A percentile compares a stretch with the other conserved stretches of the same genome.
phyloP scores from a whole-genome alignment of 1,140 invertebrate genomes.

The Drosophila hydei region DNA sequence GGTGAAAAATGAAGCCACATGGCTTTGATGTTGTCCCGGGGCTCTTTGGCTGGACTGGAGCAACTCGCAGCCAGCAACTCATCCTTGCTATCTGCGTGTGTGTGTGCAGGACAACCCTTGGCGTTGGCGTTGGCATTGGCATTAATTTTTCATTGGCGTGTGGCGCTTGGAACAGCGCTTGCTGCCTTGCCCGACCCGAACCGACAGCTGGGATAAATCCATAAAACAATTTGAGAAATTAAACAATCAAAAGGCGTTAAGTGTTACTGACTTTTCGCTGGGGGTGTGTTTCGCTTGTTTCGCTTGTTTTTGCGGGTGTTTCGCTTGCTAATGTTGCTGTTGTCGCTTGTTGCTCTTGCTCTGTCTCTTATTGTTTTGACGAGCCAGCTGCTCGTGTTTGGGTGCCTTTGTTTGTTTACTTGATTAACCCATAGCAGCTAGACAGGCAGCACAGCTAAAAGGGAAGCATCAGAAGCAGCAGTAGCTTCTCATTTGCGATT shows the following conservation, averaged over 20 bases:
- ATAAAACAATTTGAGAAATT: constrained; percentile 83
- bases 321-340: constrained; percentile 4
- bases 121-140: constrained; percentile 42
- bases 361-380: constrained; percentile 34
- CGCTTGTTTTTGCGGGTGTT: constrained; percentile 13
- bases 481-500: neutral
- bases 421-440: constrained; percentile 62
- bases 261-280: constrained; percentile 69
- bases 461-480: neutral
- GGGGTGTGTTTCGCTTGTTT: constrained; percentile 31
- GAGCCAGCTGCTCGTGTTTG: constrained; percentile 49
- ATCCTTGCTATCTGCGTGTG: neutral
- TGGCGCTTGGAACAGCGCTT: constrained; percentile 44
- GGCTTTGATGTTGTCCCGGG: constrained; percentile 68
- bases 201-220: constrained; percentile 71
- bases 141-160: constrained; percentile 82
- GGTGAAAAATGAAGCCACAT: constrained; percentile 77
- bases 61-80: neutral
- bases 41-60: constrained; percentile 15
- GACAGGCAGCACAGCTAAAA: neutral
- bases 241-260: constrained; percentile 83
- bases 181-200: neutral
- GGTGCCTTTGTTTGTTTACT: constrained; percentile 59
- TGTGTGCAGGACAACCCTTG: constrained; percentile 27
- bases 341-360: constrained; percentile 20